Evolutionary conservation across 2,113 vertebrate species (phyloP), one percentile per base, ranked within the genome.

Genomic region (Oncorhynchus clarkii): DNA sequence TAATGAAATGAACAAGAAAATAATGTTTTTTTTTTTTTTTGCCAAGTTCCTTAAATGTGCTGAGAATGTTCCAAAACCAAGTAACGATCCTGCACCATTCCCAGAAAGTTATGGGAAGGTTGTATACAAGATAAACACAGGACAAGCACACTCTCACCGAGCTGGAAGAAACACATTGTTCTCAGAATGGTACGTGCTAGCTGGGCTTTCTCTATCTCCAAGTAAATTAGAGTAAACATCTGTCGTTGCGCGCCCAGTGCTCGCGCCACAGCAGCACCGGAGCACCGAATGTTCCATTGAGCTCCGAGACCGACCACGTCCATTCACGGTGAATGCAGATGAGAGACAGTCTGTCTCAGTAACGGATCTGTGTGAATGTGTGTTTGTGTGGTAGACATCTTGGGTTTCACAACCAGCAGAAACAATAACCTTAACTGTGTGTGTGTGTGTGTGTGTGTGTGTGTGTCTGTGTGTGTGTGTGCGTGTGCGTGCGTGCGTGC

Each of bases 181-280:
- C 39, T 45, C 39, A 11, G 39, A 45, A 45, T 2, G 39, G 9
- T 11, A 45, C 9, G 39, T 45, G 39, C 39, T 45, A 45, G 39
- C 39, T 45, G 39, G 39, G 39, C 39, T 45, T 11, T 45, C 9
- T 75, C 76, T 75, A 24, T 39, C 60, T 83, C 71, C 84, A 54
- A 31, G 7, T 60, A 74, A 78, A 78, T 48, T 74, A 59, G 26
- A 70, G 60, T 66, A 24, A 57, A 74, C 72, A 78, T 26, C 66
- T 74, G 54, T 74, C 66, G 62, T 69, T 70, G 51, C 70, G 49
- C 45, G 73, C 62, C 62, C 73, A 49, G 39, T 18, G 39, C n/a
- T 74, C 45, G 45, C n/a, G 60, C 70, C 26, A 34, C 29, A 39
- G 16, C 34, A 49, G 20, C 68, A 70, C n/a, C n/a, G 12, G 29